phyloP scores from a whole-genome alignment of 2,113 vertebrate species.

The Cyprichromis sp. region DNA sequence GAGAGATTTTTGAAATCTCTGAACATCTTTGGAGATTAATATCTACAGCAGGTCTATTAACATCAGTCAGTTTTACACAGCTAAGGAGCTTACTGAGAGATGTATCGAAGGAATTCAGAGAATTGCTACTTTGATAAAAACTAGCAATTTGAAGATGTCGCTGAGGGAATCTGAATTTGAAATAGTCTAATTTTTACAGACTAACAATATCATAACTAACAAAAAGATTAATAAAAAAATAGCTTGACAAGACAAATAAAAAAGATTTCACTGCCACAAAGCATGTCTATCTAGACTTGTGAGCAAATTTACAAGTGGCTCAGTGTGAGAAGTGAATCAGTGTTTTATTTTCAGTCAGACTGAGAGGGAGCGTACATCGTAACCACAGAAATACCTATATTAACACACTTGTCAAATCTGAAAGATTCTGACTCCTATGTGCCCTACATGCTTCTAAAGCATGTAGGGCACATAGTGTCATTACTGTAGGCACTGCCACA shows the following conservation, averaged over 20 bases:
- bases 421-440: background rate
- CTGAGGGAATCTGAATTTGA: background rate
- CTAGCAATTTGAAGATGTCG: background rate
- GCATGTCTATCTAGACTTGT: background rate
- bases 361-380: background rate
- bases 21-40: background rate
- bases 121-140: background rate
- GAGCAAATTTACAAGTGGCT: background rate
- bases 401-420: background rate
- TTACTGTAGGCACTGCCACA: background rate
- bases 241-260: background rate
- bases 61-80: background rate
- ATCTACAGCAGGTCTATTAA: background rate
- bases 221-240: background rate
- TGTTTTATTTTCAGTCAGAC: background rate
- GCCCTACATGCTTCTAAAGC: background rate
- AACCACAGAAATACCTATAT: background rate
- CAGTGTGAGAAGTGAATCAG: background rate
- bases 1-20: background rate
- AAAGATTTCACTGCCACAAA: background rate
- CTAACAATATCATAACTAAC: background rate
- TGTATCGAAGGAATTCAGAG: background rate
- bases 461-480: background rate
- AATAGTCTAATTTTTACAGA: background rate
- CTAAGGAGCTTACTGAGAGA: background rate